These are phyloP conservation scores for Pachyrhynchus sulphureomaculatus DNA, from an alignment of 1,140 invertebrate species.

Conservation along the genomic window DNA sequence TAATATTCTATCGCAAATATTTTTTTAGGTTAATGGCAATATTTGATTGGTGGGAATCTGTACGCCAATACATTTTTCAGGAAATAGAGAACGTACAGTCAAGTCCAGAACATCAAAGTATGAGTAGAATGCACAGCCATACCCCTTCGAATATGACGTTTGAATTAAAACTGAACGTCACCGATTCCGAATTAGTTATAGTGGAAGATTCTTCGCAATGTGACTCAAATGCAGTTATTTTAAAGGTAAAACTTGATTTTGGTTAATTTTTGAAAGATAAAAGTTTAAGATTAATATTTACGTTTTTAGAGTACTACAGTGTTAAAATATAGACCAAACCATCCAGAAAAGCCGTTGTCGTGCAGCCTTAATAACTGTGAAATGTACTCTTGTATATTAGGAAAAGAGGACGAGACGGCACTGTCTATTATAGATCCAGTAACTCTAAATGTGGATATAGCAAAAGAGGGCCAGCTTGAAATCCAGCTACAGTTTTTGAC, in stretches of 20 bases:
- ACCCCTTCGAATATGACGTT: constrained; percentile 56
- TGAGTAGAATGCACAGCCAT: constrained; percentile 24
- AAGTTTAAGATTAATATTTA: background rate
- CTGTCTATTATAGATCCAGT: constrained; percentile 95
- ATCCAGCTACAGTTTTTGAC: constrained; percentile 72
- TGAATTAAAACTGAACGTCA: constrained; percentile 91
- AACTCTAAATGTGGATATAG: constrained; percentile 73
- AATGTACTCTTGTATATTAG: constrained; percentile 90
- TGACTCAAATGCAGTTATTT: constrained; percentile 92
- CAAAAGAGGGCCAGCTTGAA: constrained; percentile 55
- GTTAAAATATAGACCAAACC: constrained; percentile 74
- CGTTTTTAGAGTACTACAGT: constrained; percentile 77
- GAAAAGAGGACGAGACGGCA: constrained; percentile 90
- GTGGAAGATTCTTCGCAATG: constrained; percentile 85
- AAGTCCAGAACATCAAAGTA: constrained; percentile 37
- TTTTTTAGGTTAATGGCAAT: constrained; percentile 77
- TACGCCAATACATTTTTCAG: constrained; percentile 75
- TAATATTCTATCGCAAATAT: no score
- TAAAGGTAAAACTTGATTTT: constrained; percentile 63
- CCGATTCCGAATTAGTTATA: constrained; percentile 91
- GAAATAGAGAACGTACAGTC: constrained; percentile 41
- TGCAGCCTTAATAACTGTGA: constrained; percentile 90
- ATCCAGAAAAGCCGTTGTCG: constrained; percentile 73
- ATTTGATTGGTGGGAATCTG: constrained; percentile 89
- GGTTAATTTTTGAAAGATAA: background rate